These are phyloP conservation scores for Elgaria multicarinata DNA, from an alignment of 2,113 vertebrate species.

Conservation along the genomic window DNA sequence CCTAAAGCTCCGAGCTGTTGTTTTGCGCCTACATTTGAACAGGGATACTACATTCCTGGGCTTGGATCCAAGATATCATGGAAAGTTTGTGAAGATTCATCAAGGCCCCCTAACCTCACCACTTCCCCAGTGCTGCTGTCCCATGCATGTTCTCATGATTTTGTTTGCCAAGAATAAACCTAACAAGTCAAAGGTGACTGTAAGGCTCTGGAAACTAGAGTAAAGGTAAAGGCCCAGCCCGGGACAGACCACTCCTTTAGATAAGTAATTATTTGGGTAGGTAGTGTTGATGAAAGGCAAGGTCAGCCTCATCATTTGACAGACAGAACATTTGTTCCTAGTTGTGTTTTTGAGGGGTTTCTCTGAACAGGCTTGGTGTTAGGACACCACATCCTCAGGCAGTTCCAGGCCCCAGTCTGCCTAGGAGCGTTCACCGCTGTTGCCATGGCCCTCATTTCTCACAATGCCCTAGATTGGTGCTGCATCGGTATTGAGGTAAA, in stretches of 20 bases:
- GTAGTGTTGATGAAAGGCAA: slow-evolving; percentile 11
- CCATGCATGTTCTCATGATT: slow-evolving; percentile 8
- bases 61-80: neutral
- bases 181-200: slow-evolving; percentile 23
- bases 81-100: neutral
- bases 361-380: neutral
- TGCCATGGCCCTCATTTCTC: no score
- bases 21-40: neutral
- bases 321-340: slow-evolving; percentile 4
- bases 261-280: slow-evolving; percentile 21
- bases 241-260: slow-evolving; percentile 13
- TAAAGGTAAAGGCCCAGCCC: slow-evolving; percentile 27
- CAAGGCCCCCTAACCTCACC: neutral
- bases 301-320: neutral
- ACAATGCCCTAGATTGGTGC: no score
- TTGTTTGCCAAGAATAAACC: slow-evolving; percentile 37
- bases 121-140: neutral
- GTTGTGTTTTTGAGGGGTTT: no score
- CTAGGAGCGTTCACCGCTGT: no score
- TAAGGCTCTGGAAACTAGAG: slow-evolving; percentile 24
- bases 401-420: neutral
- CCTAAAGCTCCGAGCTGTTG: neutral
- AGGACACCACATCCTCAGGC: neutral
- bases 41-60: neutral
- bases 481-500: no score